Conservation (phyloP, 2,888 invertebrate genomes). For the Ceraclea dissimilis region DNA sequence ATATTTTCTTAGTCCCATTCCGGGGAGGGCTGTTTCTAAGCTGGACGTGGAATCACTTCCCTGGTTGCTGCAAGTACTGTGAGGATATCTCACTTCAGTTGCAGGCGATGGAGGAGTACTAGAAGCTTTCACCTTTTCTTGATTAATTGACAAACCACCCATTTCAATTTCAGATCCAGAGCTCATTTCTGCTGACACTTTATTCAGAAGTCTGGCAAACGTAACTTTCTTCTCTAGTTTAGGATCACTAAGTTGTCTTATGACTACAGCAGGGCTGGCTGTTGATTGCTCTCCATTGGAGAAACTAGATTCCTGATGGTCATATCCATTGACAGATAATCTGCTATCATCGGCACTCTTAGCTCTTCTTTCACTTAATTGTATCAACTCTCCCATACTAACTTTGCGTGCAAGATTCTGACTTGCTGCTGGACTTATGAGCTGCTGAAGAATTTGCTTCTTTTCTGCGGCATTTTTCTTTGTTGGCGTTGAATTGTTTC, state of each 20-base stretch:
- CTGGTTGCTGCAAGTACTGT: slow-evolving; percentile 68
- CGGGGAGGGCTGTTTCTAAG: slow-evolving; percentile 57
- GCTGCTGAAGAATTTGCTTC: slow-evolving; percentile 69
- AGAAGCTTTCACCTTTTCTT: slow-evolving; percentile 40
- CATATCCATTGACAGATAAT: slow-evolving; percentile 31
- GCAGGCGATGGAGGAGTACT: slow-evolving; percentile 60
- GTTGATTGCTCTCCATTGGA: slow-evolving; percentile 45
- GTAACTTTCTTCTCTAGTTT: slow-evolving; percentile 73
- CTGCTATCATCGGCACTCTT: slow-evolving; percentile 28
- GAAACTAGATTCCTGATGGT: slow-evolving; percentile 56
- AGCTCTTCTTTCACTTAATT: slow-evolving; percentile 56
- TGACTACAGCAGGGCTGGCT: slow-evolving; percentile 48
- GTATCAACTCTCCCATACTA: slow-evolving; percentile 66
- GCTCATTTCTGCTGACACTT: slow-evolving; percentile 71
- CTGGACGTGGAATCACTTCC: slow-evolving; percentile 72
- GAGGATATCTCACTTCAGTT: slow-evolving; percentile 53
- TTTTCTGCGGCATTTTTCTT: slow-evolving; percentile 71
- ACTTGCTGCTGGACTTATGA: slow-evolving; percentile 61
- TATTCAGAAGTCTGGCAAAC: slow-evolving; percentile 64
- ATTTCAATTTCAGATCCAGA: slow-evolving; percentile 64
- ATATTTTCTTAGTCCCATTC: slow-evolving; percentile 51
- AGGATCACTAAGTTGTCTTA: slow-evolving; percentile 54
- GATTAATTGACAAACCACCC: slow-evolving; percentile 42
- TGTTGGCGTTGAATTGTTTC: slow-evolving; percentile 72
- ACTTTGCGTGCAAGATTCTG: slow-evolving; percentile 56